Evolutionary conservation across 2,797 vertebrate genomes (phyloP).

Genomic region (Gallinago nigripennis): DNA sequence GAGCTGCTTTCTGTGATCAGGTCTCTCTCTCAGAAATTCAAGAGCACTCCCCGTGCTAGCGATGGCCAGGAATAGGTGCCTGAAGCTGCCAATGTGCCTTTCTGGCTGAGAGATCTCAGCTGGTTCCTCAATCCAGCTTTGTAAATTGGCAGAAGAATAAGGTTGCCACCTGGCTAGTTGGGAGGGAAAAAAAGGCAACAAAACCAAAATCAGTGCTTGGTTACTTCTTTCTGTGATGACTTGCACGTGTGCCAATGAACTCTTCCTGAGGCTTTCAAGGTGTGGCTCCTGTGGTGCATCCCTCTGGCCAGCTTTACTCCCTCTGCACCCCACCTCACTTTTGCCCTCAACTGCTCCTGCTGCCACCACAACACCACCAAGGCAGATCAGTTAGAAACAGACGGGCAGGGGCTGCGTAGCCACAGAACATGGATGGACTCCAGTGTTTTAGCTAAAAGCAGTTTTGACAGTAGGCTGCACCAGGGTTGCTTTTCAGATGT

Average conservation of each 20-base stretch:
- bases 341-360: accelerated
- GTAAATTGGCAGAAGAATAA: not conserved
- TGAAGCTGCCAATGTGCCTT: not conserved
- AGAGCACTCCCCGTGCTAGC: not conserved
- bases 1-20: not conserved
- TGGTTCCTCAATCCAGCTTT: slow-evolving; percentile 3
- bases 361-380: accelerated
- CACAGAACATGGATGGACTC: accelerated
- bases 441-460: accelerated
- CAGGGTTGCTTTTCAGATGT: not conserved
- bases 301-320: not conserved
- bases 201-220: not conserved
- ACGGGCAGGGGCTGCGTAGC: not conserved
- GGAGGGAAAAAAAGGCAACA: not conserved
- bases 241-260: accelerated
- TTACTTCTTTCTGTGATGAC: not conserved
- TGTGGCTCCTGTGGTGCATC: accelerated
- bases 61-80: not conserved
- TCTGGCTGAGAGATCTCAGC: slow-evolving; percentile 13
- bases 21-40: not conserved
- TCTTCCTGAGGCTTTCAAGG: not conserved
- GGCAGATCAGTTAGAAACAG: accelerated
- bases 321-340: accelerated
- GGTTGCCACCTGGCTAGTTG: not conserved
- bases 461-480: not conserved